Evolutionary conservation across 2,113 vertebrate species (phyloP).

Genomic region (Microcebus ravelobensis): DNA sequence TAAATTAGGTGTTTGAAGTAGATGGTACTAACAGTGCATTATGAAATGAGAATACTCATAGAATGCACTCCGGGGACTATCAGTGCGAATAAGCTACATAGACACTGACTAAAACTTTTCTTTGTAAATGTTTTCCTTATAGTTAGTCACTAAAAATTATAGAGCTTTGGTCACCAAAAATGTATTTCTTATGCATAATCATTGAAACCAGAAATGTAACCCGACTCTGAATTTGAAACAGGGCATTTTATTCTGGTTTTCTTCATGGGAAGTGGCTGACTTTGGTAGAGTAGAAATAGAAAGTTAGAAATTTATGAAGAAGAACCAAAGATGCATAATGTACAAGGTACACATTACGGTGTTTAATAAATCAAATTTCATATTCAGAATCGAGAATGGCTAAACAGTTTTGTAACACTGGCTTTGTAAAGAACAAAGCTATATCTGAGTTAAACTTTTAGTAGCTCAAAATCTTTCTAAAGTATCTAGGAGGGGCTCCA

Average conservation of each 20-base stretch:
- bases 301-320: slow-evolving; percentile 29
- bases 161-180: slow-evolving; percentile 43
- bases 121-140: slow-evolving; percentile 69
- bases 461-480: neutral
- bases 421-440: neutral
- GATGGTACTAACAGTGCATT: neutral
- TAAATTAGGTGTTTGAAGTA: slow-evolving; percentile 10
- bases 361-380: neutral
- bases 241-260: slow-evolving; percentile 59
- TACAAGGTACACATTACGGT: neutral
- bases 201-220: slow-evolving; percentile 61
- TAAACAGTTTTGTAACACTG: neutral
- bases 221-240: slow-evolving; percentile 57
- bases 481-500: neutral
- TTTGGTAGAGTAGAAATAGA: slow-evolving; percentile 50
- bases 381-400: neutral
- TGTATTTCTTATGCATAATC: slow-evolving; percentile 59
- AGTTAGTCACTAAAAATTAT: slow-evolving; percentile 71
- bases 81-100: neutral
- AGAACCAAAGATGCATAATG: neutral
- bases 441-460: neutral
- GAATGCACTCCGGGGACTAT: neutral
- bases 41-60: neutral
- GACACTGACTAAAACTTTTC: slow-evolving; percentile 41
- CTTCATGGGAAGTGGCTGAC: slow-evolving; percentile 35